Conservation (phyloP, 2,113 vertebrate species). For the Sphyrna mokarran region DNA sequence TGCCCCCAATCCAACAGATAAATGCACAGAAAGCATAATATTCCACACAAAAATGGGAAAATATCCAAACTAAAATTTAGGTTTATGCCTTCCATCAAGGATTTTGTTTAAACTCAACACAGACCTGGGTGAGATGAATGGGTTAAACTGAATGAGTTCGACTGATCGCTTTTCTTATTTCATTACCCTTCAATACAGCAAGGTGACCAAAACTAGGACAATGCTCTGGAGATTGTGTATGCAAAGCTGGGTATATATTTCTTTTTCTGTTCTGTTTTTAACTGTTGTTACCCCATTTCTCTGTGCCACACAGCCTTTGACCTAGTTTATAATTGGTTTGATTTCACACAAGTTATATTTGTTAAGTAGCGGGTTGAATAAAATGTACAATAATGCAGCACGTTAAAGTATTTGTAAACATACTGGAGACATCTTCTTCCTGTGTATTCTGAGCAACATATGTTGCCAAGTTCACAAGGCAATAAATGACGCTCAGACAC, state of each 20-base stretch:
- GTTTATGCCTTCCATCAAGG: background rate
- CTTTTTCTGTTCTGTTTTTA: background rate
- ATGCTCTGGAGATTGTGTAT: conserved; percentile 10
- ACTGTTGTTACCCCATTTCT: background rate
- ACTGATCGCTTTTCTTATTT: background rate
- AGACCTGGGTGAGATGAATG: background rate
- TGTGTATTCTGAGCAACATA: background rate
- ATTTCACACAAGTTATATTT: background rate
- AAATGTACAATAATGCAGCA: background rate
- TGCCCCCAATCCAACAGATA: background rate
- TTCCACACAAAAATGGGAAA: background rate
- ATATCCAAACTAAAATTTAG: background rate
- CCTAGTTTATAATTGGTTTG: background rate
- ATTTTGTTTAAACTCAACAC: background rate
- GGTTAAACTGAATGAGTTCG: background rate
- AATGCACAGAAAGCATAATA: background rate
- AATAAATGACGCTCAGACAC: background rate
- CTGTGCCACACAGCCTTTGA: conserved; percentile 2
- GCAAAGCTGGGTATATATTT: background rate
- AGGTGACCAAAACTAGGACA: background rate
- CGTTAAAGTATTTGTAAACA: background rate
- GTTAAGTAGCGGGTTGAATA: background rate
- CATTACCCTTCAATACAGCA: conserved; percentile 15
- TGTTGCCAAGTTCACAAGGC: conserved; percentile 28
- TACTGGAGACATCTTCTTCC: background rate